Evolutionary conservation across 2,888 invertebrate genomes (phyloP).

Genomic region (Nysson spinosus): DNA sequence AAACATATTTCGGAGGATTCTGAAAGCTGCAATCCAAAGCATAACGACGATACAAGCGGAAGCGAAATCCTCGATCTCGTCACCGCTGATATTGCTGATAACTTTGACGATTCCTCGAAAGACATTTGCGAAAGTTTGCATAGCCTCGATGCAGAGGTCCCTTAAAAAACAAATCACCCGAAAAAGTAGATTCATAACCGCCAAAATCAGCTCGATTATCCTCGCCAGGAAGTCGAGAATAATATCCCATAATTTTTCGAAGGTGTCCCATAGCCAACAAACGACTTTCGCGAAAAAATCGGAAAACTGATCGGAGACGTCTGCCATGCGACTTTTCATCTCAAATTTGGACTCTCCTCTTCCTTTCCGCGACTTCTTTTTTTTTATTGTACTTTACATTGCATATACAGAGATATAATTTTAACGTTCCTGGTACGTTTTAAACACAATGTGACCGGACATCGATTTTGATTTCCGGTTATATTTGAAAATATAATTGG

Average conservation of each 20-base stretch:
- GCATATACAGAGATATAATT: too few species aligned
- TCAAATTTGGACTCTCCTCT: constrained; percentile 3
- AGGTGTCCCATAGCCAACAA: constrained; percentile 67
- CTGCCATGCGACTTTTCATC: constrained; percentile 51
- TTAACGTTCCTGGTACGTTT: too few species aligned
- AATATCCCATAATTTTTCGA: constrained; percentile 63
- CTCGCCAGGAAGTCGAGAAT: constrained; percentile 64
- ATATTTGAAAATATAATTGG: too few species aligned
- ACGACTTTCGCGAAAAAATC: constrained; percentile 55
- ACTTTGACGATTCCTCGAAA: constrained; percentile 66
- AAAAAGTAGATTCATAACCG: constrained; percentile 64
- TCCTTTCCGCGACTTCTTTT: not conserved
- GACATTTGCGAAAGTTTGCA: constrained; percentile 68
- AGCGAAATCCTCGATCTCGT: constrained; percentile 70
- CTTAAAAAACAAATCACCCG: constrained; percentile 65
- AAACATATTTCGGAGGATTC: constrained; percentile 53
- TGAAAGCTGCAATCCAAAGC: constrained; percentile 64
- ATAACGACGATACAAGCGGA: constrained; percentile 67
- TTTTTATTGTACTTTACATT: not conserved
- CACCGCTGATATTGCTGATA: constrained; percentile 63
- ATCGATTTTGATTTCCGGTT: too few species aligned
- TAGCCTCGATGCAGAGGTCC: constrained; percentile 65
- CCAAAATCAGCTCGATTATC: constrained; percentile 64
- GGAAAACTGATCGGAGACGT: constrained; percentile 54
- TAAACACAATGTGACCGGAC: too few species aligned